Conservation (phyloP, 2,797 vertebrate genomes). For the Takifugu rubripes region DNA sequence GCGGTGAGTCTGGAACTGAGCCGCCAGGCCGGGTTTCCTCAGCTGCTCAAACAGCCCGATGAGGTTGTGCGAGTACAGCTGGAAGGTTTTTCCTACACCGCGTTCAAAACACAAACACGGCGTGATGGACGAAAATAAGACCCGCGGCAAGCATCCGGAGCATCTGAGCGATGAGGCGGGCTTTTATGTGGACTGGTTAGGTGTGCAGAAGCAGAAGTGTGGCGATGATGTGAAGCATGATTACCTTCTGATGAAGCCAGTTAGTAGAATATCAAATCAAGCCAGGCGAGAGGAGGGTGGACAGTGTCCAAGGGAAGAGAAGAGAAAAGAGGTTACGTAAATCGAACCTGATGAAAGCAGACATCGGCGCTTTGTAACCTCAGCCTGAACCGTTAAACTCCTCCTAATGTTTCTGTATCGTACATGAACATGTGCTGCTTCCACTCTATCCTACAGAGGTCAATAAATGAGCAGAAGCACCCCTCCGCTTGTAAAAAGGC, state of each 20-base stretch:
- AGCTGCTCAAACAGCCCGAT: constrained; percentile 98
- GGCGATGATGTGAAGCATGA: constrained; percentile 60
- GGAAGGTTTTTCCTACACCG: constrained; percentile 89
- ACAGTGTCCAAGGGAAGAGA: constrained; percentile 74
- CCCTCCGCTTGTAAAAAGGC: constrained; percentile 1
- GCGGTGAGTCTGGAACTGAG: constrained; percentile 94
- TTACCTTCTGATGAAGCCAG: constrained; percentile 93
- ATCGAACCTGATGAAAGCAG: constrained; percentile 49
- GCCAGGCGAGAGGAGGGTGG: constrained; percentile 72
- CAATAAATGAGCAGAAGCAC: constrained; percentile 11
- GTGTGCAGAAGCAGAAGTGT: constrained; percentile 52
- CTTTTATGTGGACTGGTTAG: constrained; percentile 41
- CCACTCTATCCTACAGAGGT: constrained; percentile 1
- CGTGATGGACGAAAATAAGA: no score
- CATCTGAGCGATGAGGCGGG: no score
- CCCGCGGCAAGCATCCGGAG: no score
- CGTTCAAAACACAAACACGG: constrained; percentile 1
- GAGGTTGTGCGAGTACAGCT: constrained; percentile 97
- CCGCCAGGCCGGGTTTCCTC: constrained; percentile 91
- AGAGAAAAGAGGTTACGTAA: constrained; percentile 64
- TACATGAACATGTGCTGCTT: constrained; percentile 1
- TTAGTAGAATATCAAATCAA: constrained; percentile 74
- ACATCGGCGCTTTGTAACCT: constrained; percentile 32
- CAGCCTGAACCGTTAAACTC: constrained; percentile 25
- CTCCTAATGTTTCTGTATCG: neutral